phyloP scores from a whole-genome alignment of 2,888 invertebrate species.

The Drosophila falleni region DNA sequence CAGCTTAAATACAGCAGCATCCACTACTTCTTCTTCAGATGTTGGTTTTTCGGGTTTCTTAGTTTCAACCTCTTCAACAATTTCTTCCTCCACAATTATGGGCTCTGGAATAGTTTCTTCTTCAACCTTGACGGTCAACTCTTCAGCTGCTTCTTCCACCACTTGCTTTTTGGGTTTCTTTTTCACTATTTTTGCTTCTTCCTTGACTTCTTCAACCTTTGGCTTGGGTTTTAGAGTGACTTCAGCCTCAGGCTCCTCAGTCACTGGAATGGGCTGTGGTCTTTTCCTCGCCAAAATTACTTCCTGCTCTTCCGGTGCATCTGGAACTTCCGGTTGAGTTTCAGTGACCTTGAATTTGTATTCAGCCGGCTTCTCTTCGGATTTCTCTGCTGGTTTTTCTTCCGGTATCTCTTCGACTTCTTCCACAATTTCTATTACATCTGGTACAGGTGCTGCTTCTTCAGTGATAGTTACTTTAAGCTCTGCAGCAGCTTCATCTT shows the following conservation, averaged over 20 bases:
- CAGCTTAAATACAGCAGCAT: conserved; percentile 79
- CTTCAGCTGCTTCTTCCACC: conserved; percentile 75
- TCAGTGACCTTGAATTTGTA: conserved; percentile 64
- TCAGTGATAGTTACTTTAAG: conserved; percentile 81
- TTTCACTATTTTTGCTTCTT: conserved; percentile 74
- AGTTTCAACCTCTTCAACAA: conserved; percentile 70
- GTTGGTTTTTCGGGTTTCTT: conserved; percentile 67
- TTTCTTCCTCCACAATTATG: conserved; percentile 65
- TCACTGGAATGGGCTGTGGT: conserved; percentile 50
- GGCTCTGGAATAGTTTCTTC: conserved; percentile 76
- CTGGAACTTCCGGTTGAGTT: conserved; percentile 76
- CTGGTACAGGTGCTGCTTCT: conserved; percentile 65
- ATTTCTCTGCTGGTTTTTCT: conserved; percentile 55
- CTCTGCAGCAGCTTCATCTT: conserved; percentile 79
- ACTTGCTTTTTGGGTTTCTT: conserved; percentile 79
- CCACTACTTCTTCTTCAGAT: conserved; percentile 59
- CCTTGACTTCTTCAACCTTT: conserved; percentile 69
- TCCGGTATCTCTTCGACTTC: conserved; percentile 67
- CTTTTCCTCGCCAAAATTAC: conserved; percentile 71
- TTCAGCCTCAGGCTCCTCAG: conserved; percentile 77
- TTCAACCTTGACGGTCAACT: conserved; percentile 75
- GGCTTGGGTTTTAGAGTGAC: conserved; percentile 71
- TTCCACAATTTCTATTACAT: conserved; percentile 75
- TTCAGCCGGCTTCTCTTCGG: conserved; percentile 57
- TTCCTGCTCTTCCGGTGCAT: conserved; percentile 70